Evolutionary conservation across 1,140 invertebrate genomes (phyloP), one percentile per base, ranked within the genome.

Genomic region (Caenorhabditis remanei): DNA sequence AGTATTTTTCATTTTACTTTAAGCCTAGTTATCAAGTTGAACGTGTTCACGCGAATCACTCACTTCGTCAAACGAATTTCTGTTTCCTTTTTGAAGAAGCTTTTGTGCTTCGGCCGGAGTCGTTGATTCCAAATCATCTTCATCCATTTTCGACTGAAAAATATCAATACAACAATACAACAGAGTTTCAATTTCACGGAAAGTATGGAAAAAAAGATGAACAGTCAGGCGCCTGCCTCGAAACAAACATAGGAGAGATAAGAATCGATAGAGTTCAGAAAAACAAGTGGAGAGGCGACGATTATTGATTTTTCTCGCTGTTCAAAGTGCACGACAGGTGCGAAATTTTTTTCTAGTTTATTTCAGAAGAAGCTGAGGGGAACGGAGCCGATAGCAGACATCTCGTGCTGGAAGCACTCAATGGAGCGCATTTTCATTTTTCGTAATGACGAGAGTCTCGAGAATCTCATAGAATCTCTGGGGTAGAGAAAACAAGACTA

Each of bases 71-170:
- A 79, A 79, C 46, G 71, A 79, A 14, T 43, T 79, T 50, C 71
- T n/a, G 4, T 50, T 50, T 6, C 71, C n/a, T 50, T 79, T 79
- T 50, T 79, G 71, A 13, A 79, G 41, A 50, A 79, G 46, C 19
- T 79, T 79, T 50, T 79, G 71, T n/a, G 71, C 50, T 32, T 79
- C 71, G 7, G 71, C 71, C 0, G 71, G 46, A 32, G 46, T 50
- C n/a, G 71, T 46, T n/a, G 71, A 79, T 50, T 79, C 71, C 4
- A 79, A 14, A 53, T 79, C 71, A 32, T 79, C 71, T 50, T 79
- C 71, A n/a, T 79, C 71, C 71, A 79, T 79, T 50, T 50, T 50
- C 0, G 24, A n/a, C 71, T 79, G 71, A 79, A 79, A 63, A 11
- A 9, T 5, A 63, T 40, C 13, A 32, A 63, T 63, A 32, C 21